A percentile compares a stretch with the other conserved stretches of the same genome.
phyloP scores from a whole-genome alignment of 2,797 vertebrate genomes.

The Eulemur rubriventer region DNA sequence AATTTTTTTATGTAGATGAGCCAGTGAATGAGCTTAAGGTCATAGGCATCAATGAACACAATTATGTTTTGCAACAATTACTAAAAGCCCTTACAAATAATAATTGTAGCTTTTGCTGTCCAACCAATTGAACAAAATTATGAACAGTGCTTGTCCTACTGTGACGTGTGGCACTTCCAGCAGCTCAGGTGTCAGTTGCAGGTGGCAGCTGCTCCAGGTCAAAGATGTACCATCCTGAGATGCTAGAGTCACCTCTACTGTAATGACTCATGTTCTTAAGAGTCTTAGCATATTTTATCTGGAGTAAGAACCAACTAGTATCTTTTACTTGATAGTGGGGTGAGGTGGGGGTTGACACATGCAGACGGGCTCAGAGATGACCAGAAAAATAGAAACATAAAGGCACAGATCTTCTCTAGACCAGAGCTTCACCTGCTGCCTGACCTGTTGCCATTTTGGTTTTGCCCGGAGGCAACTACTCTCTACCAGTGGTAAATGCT shows the following conservation, averaged over 20 bases:
- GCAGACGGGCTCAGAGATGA: background rate
- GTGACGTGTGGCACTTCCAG: background rate
- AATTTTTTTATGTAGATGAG: background rate
- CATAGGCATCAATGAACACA: background rate
- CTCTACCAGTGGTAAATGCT: background rate
- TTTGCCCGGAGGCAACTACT: background rate
- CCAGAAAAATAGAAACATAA: background rate
- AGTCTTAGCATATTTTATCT: background rate
- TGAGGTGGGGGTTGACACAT: background rate
- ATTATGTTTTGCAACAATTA: background rate
- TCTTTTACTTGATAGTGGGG: background rate
- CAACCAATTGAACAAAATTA: background rate
- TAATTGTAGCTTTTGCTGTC: background rate
- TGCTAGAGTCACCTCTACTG: background rate
- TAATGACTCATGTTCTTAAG: background rate
- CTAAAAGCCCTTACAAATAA: background rate
- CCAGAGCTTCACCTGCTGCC: background rate
- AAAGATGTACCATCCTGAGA: background rate
- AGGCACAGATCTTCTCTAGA: background rate
- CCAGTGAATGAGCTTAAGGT: background rate
- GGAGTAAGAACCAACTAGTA: background rate
- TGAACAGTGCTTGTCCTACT: background rate
- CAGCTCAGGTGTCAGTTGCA: background rate
- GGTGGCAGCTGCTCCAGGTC: background rate
- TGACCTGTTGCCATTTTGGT: background rate